Evolutionary conservation across 1,140 invertebrate genomes (phyloP), one percentile per base, ranked within the genome.

Genomic region (Leptinotarsa texana): DNA sequence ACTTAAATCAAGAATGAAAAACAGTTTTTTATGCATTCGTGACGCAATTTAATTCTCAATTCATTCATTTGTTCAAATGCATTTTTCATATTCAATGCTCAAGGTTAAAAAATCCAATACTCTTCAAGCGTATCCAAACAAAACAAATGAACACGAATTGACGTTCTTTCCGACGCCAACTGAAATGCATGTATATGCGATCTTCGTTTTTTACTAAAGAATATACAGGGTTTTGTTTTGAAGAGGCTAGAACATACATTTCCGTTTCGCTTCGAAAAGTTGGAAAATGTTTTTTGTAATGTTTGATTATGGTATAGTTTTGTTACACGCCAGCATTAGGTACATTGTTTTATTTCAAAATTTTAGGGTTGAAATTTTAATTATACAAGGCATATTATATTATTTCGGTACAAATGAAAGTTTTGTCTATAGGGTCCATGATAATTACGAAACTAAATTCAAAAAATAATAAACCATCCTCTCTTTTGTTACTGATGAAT

Each of bases 1-100:
- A 22, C 63, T 65, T 4, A 22, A 65, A 65, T 65, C 21, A 15
- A 65, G 63, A 65, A 65, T 65, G 63, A 22, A 65, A 65, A 65
- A 65, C 51, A 15, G 15, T 15, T 57, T 18, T 57, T 57, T 15
- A 17, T 57, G 13, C 13, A 57, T n/a, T 57, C n/a, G 51, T 57
- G 13, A 57, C 3, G 6, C 33, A 42, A 3, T 11, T 11, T 5
- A 42, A 42, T 42, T 42, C 33, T 42, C 8, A 42, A 42, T 42
- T 42, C 33, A 42, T 42, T 42, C 33, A 42, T 11, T 42, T 42
- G 33, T 42, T 42, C 8, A 42, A 42, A 42, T 42, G 8, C 33
- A 42, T 42, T 42, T 11, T 42, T 42, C 33, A 42, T 42, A 42
- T 42, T 42, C 33, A 42, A 42, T 42, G 33, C 33, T 42, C 33